Evolutionary conservation across 2,888 invertebrate genomes (phyloP).

Genomic region (Atrina japonica): DNA sequence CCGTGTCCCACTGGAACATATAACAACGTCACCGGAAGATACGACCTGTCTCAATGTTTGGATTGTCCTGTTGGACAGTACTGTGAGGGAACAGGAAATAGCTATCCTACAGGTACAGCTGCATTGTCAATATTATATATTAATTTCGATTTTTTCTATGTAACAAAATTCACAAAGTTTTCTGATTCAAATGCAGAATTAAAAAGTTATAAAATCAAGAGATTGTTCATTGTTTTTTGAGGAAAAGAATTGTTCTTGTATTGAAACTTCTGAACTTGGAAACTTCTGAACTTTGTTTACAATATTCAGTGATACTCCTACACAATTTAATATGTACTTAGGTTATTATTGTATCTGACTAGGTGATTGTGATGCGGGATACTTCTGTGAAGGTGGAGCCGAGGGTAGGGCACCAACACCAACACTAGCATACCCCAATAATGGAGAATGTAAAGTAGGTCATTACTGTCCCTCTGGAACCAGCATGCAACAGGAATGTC

Average conservation of each 20-base stretch:
- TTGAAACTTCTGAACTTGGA: too few species aligned
- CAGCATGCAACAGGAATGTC: constrained; percentile 68
- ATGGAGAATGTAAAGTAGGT: constrained; percentile 74
- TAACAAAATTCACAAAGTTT: too few species aligned
- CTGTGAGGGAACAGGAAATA: constrained; percentile 76
- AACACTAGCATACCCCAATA: constrained; percentile 65
- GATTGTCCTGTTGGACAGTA: constrained; percentile 74
- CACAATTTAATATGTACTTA: not conserved
- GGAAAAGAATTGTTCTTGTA: too few species aligned
- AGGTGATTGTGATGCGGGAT: constrained; percentile 77
- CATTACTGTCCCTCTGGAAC: constrained; percentile 77
- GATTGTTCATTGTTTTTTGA: too few species aligned
- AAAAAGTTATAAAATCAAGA: too few species aligned
- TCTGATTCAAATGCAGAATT: too few species aligned
- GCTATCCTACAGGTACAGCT: constrained; percentile 73
- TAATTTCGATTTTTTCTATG: too few species aligned
- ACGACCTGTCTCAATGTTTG: constrained; percentile 63
- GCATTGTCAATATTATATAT: too few species aligned
- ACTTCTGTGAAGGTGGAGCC: constrained; percentile 77
- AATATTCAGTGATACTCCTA: too few species aligned
- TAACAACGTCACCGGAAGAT: constrained; percentile 75
- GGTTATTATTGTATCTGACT: constrained; percentile 14
- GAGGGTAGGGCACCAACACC: constrained; percentile 67
- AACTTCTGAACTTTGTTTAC: too few species aligned
- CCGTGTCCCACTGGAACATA: constrained; percentile 78